Evolutionary conservation across 2,888 invertebrate species (phyloP).

Genomic region (Brenthis ino): DNA sequence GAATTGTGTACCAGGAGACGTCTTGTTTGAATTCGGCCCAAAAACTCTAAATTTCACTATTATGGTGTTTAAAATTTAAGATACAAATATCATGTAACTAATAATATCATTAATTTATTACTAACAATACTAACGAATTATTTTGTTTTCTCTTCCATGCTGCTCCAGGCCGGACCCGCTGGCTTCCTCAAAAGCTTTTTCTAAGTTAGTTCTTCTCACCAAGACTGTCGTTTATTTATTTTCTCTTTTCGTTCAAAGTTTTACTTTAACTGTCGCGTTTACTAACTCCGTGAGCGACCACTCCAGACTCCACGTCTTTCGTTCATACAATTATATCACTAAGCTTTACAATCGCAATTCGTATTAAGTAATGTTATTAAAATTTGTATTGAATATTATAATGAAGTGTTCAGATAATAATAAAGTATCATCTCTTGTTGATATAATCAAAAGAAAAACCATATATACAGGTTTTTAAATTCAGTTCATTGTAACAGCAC

Average conservation of each 20-base stretch:
- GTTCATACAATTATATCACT: slow-evolving; percentile 53
- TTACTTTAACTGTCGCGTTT: slow-evolving; percentile 66
- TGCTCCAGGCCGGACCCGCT: slow-evolving; percentile 92
- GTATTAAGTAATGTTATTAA: slow-evolving; percentile 63
- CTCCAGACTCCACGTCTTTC: slow-evolving; percentile 65
- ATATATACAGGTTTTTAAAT: slow-evolving; percentile 52
- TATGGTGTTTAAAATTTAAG: no score
- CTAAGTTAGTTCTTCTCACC: slow-evolving; percentile 85
- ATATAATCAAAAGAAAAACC: slow-evolving; percentile 46
- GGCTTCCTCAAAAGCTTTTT: slow-evolving; percentile 98
- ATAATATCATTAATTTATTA: not conserved
- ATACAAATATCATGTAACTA: no score
- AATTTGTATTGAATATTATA: slow-evolving; percentile 67
- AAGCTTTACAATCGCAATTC: slow-evolving; percentile 69
- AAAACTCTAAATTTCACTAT: no score
- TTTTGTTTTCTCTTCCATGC: slow-evolving; percentile 54
- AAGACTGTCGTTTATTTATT: slow-evolving; percentile 79
- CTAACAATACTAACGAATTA: slow-evolving; percentile 42
- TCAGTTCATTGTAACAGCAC: slow-evolving; percentile 71
- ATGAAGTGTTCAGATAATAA: slow-evolving; percentile 79
- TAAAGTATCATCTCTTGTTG: slow-evolving; percentile 61
- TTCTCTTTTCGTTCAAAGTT: slow-evolving; percentile 62
- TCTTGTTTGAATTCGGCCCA: no score
- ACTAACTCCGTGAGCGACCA: slow-evolving; percentile 62
- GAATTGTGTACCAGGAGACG: no score